These are phyloP conservation scores for Prionace glauca DNA, from an alignment of 2,797 vertebrate genomes.

Conservation along the genomic window DNA sequence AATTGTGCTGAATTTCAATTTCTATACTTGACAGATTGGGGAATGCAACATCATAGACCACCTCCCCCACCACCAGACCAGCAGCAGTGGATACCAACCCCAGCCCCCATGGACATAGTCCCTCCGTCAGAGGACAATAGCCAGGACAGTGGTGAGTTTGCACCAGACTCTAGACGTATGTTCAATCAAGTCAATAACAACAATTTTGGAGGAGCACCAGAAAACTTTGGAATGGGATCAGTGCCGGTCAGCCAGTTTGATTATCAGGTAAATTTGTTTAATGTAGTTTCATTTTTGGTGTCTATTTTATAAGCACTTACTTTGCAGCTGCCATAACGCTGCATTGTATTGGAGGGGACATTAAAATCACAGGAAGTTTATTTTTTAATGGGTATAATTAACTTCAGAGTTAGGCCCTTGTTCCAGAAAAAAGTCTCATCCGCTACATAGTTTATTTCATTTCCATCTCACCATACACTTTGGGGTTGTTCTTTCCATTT, in stretches of 20 bases:
- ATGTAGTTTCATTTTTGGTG: constrained; percentile 29
- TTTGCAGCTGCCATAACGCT: background rate
- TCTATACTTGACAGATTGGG: constrained; percentile 74
- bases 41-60: constrained; percentile 84
- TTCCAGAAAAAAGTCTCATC: background rate
- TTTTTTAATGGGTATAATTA: background rate
- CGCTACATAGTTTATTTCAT: background rate
- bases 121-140: constrained; percentile 95
- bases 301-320: background rate
- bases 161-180: constrained; percentile 81
- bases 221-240: constrained; percentile 93
- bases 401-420: background rate
- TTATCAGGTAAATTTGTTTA: constrained; percentile 82
- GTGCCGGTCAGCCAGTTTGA: constrained; percentile 95
- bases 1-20: background rate
- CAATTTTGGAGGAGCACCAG: constrained; percentile 91
- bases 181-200: constrained; percentile 95
- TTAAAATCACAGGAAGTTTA: background rate
- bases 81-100: constrained; percentile 84
- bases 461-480: background rate
- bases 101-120: constrained; percentile 90
- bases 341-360: background rate
- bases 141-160: constrained; percentile 95
- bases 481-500: background rate
- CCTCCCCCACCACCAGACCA: constrained; percentile 85